Conservation (phyloP, 2,113 vertebrate genomes). For the Pelecanoides urinatrix region DNA sequence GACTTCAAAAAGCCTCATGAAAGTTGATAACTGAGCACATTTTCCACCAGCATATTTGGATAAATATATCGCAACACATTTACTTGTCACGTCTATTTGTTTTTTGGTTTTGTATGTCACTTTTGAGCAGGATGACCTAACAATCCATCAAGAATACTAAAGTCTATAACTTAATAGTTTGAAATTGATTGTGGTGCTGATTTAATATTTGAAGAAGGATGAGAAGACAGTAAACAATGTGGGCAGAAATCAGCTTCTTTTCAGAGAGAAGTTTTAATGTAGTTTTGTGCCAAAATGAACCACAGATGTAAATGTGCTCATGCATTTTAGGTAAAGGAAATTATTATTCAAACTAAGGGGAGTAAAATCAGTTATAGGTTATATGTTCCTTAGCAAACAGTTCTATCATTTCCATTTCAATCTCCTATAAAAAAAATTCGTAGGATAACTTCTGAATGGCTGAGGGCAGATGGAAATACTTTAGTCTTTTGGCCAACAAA, state of each 20-base stretch:
- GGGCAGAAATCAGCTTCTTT: background rate
- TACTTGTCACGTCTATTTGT: background rate
- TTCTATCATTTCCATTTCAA: background rate
- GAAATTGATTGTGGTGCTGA: background rate
- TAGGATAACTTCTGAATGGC: background rate
- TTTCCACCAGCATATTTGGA: background rate
- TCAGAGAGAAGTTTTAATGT: background rate
- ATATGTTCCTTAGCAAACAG: constrained; percentile 3
- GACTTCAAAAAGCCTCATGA: background rate
- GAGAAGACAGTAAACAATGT: background rate
- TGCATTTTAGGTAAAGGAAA: constrained; percentile 42
- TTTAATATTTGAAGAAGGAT: constrained; percentile 36
- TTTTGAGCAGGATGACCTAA: background rate
- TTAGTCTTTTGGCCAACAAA: background rate
- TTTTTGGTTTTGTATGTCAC: background rate
- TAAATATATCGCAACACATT: background rate
- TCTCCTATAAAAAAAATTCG: background rate
- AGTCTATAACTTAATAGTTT: background rate
- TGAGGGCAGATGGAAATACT: background rate
- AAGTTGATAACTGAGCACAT: background rate
- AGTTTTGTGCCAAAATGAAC: background rate
- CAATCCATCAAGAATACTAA: background rate
- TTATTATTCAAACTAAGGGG: background rate
- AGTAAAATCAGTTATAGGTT: constrained; percentile 26
- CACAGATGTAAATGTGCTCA: constrained; percentile 1